phyloP scores from a whole-genome alignment of 2,113 vertebrate species.

The Ptychochromis oligacanthus region DNA sequence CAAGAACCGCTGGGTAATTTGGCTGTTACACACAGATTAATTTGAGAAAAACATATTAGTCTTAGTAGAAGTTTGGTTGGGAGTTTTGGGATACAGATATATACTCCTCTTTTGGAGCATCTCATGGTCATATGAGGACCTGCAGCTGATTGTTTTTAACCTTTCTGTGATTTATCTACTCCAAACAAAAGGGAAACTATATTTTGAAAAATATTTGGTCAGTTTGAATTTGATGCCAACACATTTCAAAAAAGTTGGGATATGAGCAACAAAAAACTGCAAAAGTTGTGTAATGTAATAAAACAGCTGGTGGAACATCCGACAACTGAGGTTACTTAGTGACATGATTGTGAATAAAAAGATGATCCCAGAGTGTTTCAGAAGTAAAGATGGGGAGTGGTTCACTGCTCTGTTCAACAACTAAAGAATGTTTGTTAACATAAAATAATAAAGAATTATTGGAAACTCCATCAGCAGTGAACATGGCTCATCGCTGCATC shows the following conservation, averaged over 20 bases:
- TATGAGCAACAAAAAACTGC: too few relatives aligned
- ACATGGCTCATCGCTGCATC: background rate
- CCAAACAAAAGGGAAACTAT: too few relatives aligned
- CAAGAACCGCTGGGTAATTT: accelerated
- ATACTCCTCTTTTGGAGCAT: background rate
- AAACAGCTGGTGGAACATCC: background rate
- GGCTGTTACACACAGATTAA: background rate
- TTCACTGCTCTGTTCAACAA: too few relatives aligned
- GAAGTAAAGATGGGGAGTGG: too few relatives aligned
- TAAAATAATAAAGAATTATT: background rate
- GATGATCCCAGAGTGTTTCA: accelerated
- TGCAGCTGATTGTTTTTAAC: too few relatives aligned
- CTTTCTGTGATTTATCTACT: too few relatives aligned
- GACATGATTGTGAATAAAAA: background rate
- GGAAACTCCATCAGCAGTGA: too few relatives aligned
- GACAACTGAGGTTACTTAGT: background rate
- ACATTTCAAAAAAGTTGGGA: too few relatives aligned
- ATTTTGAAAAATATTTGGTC: too few relatives aligned
- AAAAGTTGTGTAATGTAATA: too few relatives aligned
- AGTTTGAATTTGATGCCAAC: too few relatives aligned
- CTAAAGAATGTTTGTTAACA: background rate
- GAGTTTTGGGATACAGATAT: background rate
- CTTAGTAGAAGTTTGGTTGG: background rate
- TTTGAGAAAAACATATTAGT: background rate
- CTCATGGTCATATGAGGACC: too few relatives aligned